Conservation (phyloP, 2,797 vertebrate species). For the Mormyrops attenuatus region DNA sequence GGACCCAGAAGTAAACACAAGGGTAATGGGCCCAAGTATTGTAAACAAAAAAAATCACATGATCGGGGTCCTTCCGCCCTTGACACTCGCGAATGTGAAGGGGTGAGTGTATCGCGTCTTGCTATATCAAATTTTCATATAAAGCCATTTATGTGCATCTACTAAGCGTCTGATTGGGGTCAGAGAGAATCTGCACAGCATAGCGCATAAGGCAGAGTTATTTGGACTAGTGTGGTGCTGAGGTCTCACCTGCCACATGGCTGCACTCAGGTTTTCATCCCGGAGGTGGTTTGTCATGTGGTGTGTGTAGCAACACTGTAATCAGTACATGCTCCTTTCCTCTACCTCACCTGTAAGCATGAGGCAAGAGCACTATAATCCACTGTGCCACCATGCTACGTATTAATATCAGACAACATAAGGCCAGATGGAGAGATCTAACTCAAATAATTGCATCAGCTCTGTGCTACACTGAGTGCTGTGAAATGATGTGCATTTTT, state of each 20-base stretch:
- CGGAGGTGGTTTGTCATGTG: not conserved
- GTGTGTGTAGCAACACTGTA: not conserved
- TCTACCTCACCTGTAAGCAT: not conserved
- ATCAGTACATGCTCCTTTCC: not conserved
- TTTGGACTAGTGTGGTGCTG: not conserved
- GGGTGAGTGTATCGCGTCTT: not conserved
- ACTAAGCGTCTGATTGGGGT: not conserved
- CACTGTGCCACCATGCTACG: not conserved
- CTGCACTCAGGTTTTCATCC: not conserved
- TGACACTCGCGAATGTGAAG: not conserved
- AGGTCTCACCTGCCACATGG: not conserved
- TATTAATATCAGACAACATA: not conserved
- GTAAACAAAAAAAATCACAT: no score
- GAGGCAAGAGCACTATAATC: not conserved
- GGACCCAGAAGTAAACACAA: no score
- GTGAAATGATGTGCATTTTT: not conserved
- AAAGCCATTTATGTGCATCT: not conserved
- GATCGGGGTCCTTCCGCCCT: no score
- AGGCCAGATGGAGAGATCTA: not conserved
- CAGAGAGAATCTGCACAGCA: not conserved
- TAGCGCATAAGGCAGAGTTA: not conserved
- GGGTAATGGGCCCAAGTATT: no score
- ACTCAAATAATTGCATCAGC: not conserved
- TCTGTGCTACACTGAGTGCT: not conserved
- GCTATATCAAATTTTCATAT: not conserved